Base-by-base conservation (phyloP, 1,140 invertebrate species). In the Leptopilina clavipes region DNA sequence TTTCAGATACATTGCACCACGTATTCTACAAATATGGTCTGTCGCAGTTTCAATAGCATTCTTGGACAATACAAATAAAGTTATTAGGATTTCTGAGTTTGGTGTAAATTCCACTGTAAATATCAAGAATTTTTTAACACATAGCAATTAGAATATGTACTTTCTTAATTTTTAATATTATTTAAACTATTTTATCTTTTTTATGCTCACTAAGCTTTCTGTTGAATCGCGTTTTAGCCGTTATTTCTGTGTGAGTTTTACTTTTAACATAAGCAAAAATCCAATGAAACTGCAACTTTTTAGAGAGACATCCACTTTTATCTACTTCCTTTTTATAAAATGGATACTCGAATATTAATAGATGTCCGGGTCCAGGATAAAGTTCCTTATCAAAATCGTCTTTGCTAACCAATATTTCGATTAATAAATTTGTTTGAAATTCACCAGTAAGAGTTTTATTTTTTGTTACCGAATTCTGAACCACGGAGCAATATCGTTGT, bases 1-100 rank as follows among this genome's bases (percentile, higher is more conserved):
- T 44, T 71, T 74, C 17, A 83, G 43, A 54, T 83, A 81, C 9
- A 52, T 70, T 0, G 78, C 72, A 11, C 56, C 59, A 52, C 71
- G 65, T 14, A 82, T 59, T 54, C 74, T 65, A 14, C 44, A 71
- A 3, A 80, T 11, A 9, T 48, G 56, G 44, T 80, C 77, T 11
- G 44, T 5, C n/a, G 71, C 70, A 10, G 79, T 76, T 12, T 59
- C 19, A 7, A 65, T 17, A n/a, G 1, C 22, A 25, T 31, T 12
- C 25, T 31, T 65, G 10, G 25, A 7, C 11, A 65, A 12, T 65
- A 65, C 59, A 14, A 1, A 31, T 10, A 65, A 31, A 31, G 59
- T 65, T 31, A 65, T 19, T 6, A 65, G 14, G 7, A 65, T 22
- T 22, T 65, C 25, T 7, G 22, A 22, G 25, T 65, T 31, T 7